These are phyloP conservation scores for Palythoa caribaeorum DNA, from an alignment of 92 coral and sea anemone genomes.

Conservation along the genomic window DNA sequence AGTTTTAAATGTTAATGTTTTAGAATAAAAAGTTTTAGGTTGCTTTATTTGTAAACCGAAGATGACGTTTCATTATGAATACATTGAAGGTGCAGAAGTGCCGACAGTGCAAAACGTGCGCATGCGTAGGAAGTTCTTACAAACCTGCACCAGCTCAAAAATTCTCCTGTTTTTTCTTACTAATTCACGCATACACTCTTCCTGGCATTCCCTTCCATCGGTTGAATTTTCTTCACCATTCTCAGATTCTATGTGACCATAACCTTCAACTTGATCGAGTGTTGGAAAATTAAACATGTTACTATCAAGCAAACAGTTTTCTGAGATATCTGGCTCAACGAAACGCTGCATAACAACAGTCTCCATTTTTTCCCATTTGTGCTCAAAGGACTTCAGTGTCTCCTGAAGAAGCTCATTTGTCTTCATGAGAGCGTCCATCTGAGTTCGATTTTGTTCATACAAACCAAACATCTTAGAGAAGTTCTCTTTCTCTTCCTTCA, in stretches of 20 bases:
- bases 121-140: slow-evolving; percentile 46
- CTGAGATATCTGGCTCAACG: not conserved
- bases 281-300: not conserved
- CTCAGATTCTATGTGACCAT: not conserved
- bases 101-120: slow-evolving; percentile 39
- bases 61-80: no score
- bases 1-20: no score
- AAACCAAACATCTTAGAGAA: not conserved
- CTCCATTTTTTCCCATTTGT: slow-evolving; percentile 23
- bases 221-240: not conserved
- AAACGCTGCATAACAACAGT: not conserved
- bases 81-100: no score
- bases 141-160: slow-evolving; percentile 83
- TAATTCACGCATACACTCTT: slow-evolving; percentile 66
- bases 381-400: slow-evolving; percentile 28
- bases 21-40: no score
- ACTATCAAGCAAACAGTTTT: no score
- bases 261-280: not conserved
- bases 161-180: slow-evolving; percentile 73
- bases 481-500: slow-evolving; percentile 24
- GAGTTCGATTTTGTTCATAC: slow-evolving; percentile 18
- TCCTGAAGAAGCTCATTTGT: slow-evolving; percentile 30
- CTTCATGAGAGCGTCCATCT: slow-evolving; percentile 31
- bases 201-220: not conserved
- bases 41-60: no score